Percentiles rank a stretch among this genome's conserved stretches.
phyloP scores from a whole-genome alignment of 92 coral and sea anemone genomes.

The Diadumene lineata region DNA sequence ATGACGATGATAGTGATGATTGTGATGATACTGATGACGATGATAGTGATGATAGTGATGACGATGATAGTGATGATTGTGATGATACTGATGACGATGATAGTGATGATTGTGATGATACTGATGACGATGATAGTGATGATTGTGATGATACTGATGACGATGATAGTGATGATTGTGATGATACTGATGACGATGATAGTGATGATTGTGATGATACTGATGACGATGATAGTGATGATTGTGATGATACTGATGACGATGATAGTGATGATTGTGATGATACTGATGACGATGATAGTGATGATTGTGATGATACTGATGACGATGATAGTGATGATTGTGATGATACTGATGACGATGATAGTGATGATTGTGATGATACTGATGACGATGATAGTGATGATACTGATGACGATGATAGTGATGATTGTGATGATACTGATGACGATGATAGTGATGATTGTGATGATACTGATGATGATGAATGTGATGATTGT shows the following conservation, averaged over 20 bases:
- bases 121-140: neutral
- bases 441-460: neutral
- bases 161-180: neutral
- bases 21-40: neutral
- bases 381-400: neutral
- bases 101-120: neutral
- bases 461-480: neutral
- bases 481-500: neutral
- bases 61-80: neutral
- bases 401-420: neutral
- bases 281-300: neutral
- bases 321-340: neutral
- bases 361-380: neutral
- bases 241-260: neutral
- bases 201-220: neutral
- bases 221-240: neutral
- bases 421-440: neutral
- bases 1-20: neutral
- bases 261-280: neutral
- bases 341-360: neutral
- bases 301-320: neutral
- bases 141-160: neutral
- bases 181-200: neutral
- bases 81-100: neutral
- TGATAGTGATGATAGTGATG: neutral